Evolutionary conservation across 2,113 vertebrate genomes (phyloP), one percentile per base, ranked within the genome.

Genomic region (Scopus umbretta): DNA sequence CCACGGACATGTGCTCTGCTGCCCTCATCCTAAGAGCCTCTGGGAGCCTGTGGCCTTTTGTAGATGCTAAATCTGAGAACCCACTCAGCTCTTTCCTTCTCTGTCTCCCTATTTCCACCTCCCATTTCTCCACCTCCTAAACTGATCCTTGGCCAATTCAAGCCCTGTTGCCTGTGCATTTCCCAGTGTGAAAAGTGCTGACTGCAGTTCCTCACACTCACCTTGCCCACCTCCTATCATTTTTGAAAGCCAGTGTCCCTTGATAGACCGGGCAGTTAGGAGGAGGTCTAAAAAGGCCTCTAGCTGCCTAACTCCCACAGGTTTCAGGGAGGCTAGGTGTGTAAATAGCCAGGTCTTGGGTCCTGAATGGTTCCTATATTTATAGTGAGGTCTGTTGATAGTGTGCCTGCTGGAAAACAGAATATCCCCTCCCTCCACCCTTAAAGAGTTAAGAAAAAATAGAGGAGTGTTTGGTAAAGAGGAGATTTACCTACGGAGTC

Each of bases 401-500:
- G 29, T 23, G 30, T 70, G 29, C 17, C 43, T 38, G 34, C 61
- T 38, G 43, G 47, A 80, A 81, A 84, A 59, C 11, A 68, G 61
- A 81, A 36, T n/a, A 72, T 21, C 10, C 71, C 42, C 18, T 10
- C 70, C 68, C 86, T 45, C 26, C 22, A 27, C 12, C 12, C 4
- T 3, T 3, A 40, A 56, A 29, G 59, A 63, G 58, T 83, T 47
- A 45, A 63, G 63, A 38, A 83, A 67, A 89, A 59, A 74, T 61
- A 92, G 66, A 86, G 75, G 52, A 73, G 50, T 87, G 84, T 93
- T 49, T 73, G 90, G 50, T 9, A 15, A 89, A 92, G 95, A 96
- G 80, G 92, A 97, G 94, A 98, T 99, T 99, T 99, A 99, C 99
- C 99, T 99, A 98, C 98, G 98, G 98, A 98, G 96, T 98, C 98